These are phyloP conservation scores for Leptonema lineaticorne DNA, from an alignment of 1,140 invertebrate species.

Conservation along the genomic window DNA sequence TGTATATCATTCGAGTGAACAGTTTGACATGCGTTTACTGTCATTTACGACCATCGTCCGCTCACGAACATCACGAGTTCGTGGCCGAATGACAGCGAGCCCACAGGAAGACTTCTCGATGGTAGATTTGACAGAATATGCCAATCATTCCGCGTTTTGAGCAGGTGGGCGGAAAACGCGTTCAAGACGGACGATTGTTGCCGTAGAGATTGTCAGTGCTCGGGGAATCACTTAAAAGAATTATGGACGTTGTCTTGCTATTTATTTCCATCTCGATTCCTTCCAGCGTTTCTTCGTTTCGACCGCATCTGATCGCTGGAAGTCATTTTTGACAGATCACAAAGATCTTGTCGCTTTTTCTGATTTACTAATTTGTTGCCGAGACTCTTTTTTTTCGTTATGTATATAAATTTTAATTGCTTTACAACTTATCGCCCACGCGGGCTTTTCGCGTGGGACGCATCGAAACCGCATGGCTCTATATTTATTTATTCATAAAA, in stretches of 20 bases:
- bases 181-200: not conserved
- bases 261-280: not conserved
- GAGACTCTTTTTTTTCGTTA: too few species aligned
- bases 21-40: not conserved
- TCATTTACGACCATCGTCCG: not conserved
- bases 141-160: not conserved
- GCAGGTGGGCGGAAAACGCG: slow-evolving; percentile 5
- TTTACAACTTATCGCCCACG: too few species aligned
- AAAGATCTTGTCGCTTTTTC: not conserved
- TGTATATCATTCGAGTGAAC: slow-evolving; percentile 4
- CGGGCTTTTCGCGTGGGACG: too few species aligned
- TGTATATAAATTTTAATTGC: too few species aligned
- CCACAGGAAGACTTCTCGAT: slow-evolving; percentile 5
- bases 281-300: not conserved
- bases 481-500: too few species aligned
- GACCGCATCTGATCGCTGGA: not conserved
- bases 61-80: not conserved
- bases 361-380: too few species aligned
- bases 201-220: not conserved
- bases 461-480: too few species aligned
- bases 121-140: not conserved
- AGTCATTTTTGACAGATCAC: slow-evolving; percentile 10
- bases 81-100: slow-evolving; percentile 3
- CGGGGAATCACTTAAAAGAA: not conserved
- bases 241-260: not conserved